A percentile compares a stretch with the other conserved stretches of the same genome.
Conservation (phyloP, 2,113 vertebrate species). For the Triplophysa rosa region DNA sequence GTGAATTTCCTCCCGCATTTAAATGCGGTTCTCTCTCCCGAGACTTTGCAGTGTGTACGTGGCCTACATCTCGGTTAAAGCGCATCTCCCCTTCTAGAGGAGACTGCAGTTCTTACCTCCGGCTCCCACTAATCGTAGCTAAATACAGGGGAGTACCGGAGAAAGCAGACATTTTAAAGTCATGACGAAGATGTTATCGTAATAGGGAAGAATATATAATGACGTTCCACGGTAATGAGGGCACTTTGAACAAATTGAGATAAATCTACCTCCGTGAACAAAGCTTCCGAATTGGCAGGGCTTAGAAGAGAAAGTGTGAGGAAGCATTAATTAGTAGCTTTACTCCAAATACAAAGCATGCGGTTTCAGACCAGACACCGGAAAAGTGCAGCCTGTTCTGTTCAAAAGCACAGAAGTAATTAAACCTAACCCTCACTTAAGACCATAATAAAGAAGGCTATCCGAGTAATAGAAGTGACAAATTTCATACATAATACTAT, state of each 20-base stretch:
- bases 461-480: slow-evolving; percentile 42
- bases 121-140: slow-evolving; percentile 4
- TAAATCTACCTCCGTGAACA: slow-evolving; percentile 41
- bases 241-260: slow-evolving; percentile 47
- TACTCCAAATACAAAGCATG: slow-evolving; percentile 18
- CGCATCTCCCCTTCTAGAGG: not conserved
- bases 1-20: too few species aligned
- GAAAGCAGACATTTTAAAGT: slow-evolving; percentile 35
- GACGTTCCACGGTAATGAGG: slow-evolving; percentile 39
- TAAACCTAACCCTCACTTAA: slow-evolving; percentile 57
- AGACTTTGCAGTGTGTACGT: too few species aligned
- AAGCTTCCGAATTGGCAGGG: slow-evolving; percentile 28
- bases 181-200: slow-evolving; percentile 34
- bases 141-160: slow-evolving; percentile 1
- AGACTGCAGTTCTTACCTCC: not conserved
- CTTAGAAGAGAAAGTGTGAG: slow-evolving; percentile 32
- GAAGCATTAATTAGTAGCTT: slow-evolving; percentile 37
- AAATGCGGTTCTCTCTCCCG: too few species aligned
- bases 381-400: not conserved
- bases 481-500: slow-evolving; percentile 32
- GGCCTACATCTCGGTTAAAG: too few species aligned
- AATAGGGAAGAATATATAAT: slow-evolving; percentile 45
- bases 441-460: slow-evolving; percentile 47
- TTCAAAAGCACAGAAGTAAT: slow-evolving; percentile 40
- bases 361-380: slow-evolving; percentile 21